These are phyloP conservation scores for Stenchaetothrips biformis DNA, from an alignment of 2,888 invertebrate genomes.

Conservation along the genomic window DNA sequence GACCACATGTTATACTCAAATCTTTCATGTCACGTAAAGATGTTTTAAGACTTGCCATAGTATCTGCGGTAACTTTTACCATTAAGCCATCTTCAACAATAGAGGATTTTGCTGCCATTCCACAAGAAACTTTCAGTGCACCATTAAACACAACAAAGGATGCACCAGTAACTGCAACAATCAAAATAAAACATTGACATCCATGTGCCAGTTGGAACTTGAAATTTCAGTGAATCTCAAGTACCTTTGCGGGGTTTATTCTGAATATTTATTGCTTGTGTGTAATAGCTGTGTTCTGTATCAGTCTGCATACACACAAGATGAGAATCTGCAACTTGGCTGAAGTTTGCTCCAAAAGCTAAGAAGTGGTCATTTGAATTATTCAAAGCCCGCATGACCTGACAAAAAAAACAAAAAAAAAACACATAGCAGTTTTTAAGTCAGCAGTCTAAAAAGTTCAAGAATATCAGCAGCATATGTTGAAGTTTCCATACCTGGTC, in stretches of 20 bases:
- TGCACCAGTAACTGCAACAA: conserved; percentile 70
- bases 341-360: conserved; percentile 77
- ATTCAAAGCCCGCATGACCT: conserved; percentile 69
- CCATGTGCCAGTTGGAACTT: background rate
- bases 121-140: conserved; percentile 71
- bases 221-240: conserved; percentile 18
- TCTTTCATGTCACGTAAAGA: conserved; percentile 70
- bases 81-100: conserved; percentile 86
- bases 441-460: no score
- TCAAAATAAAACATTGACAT: conserved; percentile 26
- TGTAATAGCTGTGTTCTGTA: conserved; percentile 72
- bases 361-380: conserved; percentile 79
- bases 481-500: conserved; percentile 50
- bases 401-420: conserved; percentile 28
- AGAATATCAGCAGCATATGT: no score
- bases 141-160: conserved; percentile 87
- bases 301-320: conserved; percentile 78
- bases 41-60: conserved; percentile 64
- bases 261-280: conserved; percentile 82
- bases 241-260: conserved; percentile 71
- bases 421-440: no score
- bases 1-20: conserved; percentile 66
- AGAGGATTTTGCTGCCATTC: conserved; percentile 73
- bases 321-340: conserved; percentile 74
- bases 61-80: conserved; percentile 69